Evolutionary conservation across 2,888 invertebrate species (phyloP).

Genomic region (Tachina fera): DNA sequence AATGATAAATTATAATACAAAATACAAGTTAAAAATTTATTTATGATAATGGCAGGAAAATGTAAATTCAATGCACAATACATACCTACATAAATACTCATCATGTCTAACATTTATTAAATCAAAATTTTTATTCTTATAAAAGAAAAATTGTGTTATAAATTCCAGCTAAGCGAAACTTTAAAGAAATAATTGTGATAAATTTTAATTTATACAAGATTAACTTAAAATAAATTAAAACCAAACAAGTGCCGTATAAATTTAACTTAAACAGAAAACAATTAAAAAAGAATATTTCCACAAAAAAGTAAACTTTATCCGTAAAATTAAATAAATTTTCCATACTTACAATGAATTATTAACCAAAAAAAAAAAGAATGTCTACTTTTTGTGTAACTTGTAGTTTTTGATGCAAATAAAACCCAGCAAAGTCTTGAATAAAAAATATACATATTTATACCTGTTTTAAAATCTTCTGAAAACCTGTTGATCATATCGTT

Average conservation of each 20-base stretch:
- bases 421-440: conserved; percentile 15
- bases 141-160: conserved; percentile 5
- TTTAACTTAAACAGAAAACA: conserved; percentile 25
- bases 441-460: conserved; percentile 51
- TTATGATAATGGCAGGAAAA: conserved; percentile 32
- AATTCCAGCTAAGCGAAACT: conserved; percentile 34
- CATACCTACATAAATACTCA: too few species aligned
- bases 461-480: conserved; percentile 62
- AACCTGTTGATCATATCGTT: conserved; percentile 67
- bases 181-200: conserved; percentile 51
- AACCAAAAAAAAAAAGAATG: conserved; percentile 56
- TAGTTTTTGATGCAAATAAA: conserved; percentile 45
- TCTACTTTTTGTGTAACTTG: conserved; percentile 53
- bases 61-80: conserved; percentile 32
- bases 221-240: conserved; percentile 23
- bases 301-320: conserved; percentile 17
- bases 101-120: conserved; percentile 62
- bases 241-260: conserved; percentile 56
- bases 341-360: background rate
- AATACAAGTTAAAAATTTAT: conserved; percentile 11
- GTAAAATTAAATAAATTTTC: conserved; percentile 6
- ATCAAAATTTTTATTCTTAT: conserved; percentile 35
- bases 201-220: conserved; percentile 36
- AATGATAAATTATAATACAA: conserved; percentile 55
- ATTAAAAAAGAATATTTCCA: background rate